Conservation (phyloP, 2,113 vertebrate genomes). For the Mellivora capensis region DNA sequence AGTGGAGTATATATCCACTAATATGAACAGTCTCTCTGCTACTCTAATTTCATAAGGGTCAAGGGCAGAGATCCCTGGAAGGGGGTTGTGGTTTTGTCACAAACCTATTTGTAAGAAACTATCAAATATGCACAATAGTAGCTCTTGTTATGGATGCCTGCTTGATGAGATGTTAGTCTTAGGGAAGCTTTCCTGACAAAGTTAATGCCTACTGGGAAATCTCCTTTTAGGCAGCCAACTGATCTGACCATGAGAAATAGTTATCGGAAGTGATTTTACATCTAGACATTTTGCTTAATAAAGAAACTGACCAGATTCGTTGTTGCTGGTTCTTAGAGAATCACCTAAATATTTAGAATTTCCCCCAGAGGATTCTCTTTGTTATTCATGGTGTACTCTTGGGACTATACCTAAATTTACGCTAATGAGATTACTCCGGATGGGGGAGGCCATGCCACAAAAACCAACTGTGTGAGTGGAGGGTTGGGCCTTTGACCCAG, state of each 20-base stretch:
- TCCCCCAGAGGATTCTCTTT: neutral
- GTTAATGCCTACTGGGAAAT: neutral
- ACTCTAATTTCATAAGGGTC: neutral
- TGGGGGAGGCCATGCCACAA: neutral
- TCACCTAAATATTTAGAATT: neutral
- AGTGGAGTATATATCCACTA: neutral
- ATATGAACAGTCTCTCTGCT: neutral
- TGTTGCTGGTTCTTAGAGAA: neutral
- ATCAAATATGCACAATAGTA: neutral
- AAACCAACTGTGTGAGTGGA: neutral
- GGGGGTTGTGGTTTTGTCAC: neutral
- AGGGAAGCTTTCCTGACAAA: neutral
- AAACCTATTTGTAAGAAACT: neutral
- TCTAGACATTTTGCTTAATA: neutral
- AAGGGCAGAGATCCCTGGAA: neutral
- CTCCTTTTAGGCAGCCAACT: neutral
- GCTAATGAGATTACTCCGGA: neutral
- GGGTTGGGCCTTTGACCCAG: neutral
- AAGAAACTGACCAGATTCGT: neutral
- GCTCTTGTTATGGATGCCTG: neutral
- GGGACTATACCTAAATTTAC: neutral
- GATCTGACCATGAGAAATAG: neutral
- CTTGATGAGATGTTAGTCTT: neutral
- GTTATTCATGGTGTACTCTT: neutral
- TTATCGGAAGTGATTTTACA: constrained; percentile 21